Conservation (phyloP, 2,888 invertebrate genomes). For the Chouioia cunea region DNA sequence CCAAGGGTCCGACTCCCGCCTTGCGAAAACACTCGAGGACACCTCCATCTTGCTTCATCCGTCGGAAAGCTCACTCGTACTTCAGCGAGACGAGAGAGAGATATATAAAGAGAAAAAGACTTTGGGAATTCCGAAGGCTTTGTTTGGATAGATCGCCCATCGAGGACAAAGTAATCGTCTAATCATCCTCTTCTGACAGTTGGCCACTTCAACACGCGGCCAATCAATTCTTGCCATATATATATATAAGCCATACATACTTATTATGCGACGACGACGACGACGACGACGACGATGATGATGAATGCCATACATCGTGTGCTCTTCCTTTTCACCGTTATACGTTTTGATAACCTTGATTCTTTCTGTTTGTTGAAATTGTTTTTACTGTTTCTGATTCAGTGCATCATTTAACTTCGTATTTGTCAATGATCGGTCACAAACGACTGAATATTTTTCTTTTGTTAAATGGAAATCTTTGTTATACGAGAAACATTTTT, state of each 20-base stretch:
- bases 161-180: constrained; percentile 48
- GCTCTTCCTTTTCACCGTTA: background rate
- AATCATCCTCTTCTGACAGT: constrained; percentile 45
- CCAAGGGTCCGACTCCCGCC: constrained; percentile 68
- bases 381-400: background rate
- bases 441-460: too few species aligned
- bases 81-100: constrained; percentile 8
- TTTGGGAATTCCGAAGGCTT: constrained; percentile 39
- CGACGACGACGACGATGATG: too few species aligned
- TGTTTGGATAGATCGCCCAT: constrained; percentile 46
- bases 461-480: too few species aligned
- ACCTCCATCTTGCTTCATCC: constrained; percentile 59
- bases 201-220: constrained; percentile 18
- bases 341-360: background rate
- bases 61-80: constrained; percentile 22
- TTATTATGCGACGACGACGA: too few species aligned
- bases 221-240: constrained; percentile 30
- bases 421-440: too few species aligned
- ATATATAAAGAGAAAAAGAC: background rate
- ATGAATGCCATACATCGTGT: too few species aligned
- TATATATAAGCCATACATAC: too few species aligned
- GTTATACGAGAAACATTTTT: too few species aligned
- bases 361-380: background rate
- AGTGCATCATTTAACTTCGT: too few species aligned
- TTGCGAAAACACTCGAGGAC: constrained; percentile 68